Evolutionary conservation across 2,113 vertebrate species (phyloP), one percentile per base, ranked within the genome.

Genomic region (Nyctereutes procyonoides): DNA sequence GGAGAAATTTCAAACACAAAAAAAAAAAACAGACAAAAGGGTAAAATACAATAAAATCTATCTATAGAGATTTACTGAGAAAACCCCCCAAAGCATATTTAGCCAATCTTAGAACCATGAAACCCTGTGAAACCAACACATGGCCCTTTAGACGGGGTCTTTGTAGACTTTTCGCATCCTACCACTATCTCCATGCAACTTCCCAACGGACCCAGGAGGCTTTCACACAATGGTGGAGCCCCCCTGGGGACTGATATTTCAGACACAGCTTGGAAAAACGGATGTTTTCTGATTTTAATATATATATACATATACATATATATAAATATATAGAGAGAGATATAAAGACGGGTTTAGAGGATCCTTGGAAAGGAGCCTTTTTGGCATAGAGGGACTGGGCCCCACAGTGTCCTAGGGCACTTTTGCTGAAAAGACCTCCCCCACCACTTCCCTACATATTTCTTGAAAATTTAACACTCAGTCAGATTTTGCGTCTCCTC

Each of bases 41-140:
- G 98, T 97, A 99, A 99, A 99, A 98, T 98, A 99, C 99, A 99
- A 99, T 99, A 99, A 99, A 98, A 98, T 98, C 98, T 98, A 96
- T 96, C 99, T 98, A 99, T 99, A 99, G 99, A 99, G 99, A 99
- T 99, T 99, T 98, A 98, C 98, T 98, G 99, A 99, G 99, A 99
- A 99, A 99, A 98, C 97, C 63, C 98, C 97, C 98, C 97, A 99
- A 99, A 99, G 98, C 99, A 99, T 98, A 99, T 98, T 99, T 99
- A 99, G 99, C 98, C 99, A 99, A 99, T 99, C 99, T 99, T 98
- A 98, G 97, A 98, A 98, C 98, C 98, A 98, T 98, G 98, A 98
- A 98, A 96, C 98, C 98, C 99, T 99, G 98, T 99, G 99, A 99
- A 99, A 98, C 96, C 8, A 98, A 98, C 99, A 99, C 98, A 98